Evolutionary conservation across 2,797 vertebrate species (phyloP).

Genomic region (Muscicapa comitata): DNA sequence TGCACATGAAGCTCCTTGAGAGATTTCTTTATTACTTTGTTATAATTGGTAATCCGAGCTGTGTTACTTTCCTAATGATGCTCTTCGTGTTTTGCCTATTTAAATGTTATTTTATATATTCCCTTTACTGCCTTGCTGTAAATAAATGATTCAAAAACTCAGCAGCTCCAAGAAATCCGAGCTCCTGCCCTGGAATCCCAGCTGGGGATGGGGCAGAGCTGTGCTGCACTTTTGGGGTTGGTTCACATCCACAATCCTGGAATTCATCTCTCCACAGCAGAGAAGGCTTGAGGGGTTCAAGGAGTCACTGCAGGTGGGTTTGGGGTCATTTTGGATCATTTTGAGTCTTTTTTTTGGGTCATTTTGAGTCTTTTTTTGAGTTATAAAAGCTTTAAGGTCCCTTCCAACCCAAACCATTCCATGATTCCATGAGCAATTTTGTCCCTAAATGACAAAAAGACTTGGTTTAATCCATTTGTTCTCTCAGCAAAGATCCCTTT

Average conservation of each 20-base stretch:
- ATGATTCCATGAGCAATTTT: background rate
- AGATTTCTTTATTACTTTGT: conserved; percentile 37
- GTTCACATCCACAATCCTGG: background rate
- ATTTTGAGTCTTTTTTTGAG: background rate
- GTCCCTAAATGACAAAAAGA: background rate
- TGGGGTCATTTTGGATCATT: background rate
- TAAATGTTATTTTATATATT: conserved; percentile 39
- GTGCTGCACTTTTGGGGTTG: background rate
- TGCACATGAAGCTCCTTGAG: conserved; percentile 3
- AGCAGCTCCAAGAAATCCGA: background rate
- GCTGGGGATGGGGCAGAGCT: background rate
- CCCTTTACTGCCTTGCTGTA: background rate
- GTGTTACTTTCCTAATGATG: conserved; percentile 43
- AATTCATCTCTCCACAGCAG: background rate
- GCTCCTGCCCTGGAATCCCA: background rate
- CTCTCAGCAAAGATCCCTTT: background rate
- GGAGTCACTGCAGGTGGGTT: background rate
- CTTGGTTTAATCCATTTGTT: background rate
- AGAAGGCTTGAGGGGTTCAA: fast-evolving
- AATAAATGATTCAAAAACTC: background rate
- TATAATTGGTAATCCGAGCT: conserved; percentile 56
- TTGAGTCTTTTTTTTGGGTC: background rate
- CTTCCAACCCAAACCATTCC: background rate
- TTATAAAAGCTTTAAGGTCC: background rate
- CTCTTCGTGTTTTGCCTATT: conserved; percentile 36